Evolutionary conservation across 2,888 invertebrate species (phyloP), one percentile per base, ranked within the genome.

Genomic region (Lepas anatifera): DNA sequence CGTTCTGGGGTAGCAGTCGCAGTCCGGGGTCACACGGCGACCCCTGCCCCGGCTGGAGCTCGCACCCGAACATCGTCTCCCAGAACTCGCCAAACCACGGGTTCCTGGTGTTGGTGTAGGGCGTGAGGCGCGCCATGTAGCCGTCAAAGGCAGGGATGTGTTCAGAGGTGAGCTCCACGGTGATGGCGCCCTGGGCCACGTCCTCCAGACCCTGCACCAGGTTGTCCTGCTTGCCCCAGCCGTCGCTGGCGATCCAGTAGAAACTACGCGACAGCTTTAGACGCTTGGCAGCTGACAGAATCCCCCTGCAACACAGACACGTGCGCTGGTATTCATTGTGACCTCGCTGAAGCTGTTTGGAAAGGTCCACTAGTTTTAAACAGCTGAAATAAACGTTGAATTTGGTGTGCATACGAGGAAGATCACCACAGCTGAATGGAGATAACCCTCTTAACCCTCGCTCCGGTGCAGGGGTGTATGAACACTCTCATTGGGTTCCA

Each of bases 41-140:
- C 10, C 41, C 41, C 48, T 6, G 2, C 25, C 25, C 1, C 48
- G 48, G 18, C 18, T 46, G 18, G 25, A 48, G 48, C 25, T 48
- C 25, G 76, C 89, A 90, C 68, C 84, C 82, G 76, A 89, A 88
- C 11, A 85, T 84, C 72, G 85, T 85, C 76, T 87, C 85, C 89
- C 89, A 90, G 77, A 87, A 88, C 76, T 89, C 89, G 32, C 83
- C 81, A 76, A 89, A 88, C 89, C 89, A 89, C 0, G 87, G 88
- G 77, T 89, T 89, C 3, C 88, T 81, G 16, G 75, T 74, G 75
- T 86, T 86, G 46, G 78, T 81, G 32, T 81, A 80, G 0, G 87
- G 87, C 0, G 85, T 85, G 4, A 87, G 77, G 2, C 82, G 81
- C 74, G 84, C 82, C 84, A 89, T 89, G 78, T 90, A 89, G 0